Conservation (phyloP, 2,113 vertebrate species). For the Pelodiscus sinensis region DNA sequence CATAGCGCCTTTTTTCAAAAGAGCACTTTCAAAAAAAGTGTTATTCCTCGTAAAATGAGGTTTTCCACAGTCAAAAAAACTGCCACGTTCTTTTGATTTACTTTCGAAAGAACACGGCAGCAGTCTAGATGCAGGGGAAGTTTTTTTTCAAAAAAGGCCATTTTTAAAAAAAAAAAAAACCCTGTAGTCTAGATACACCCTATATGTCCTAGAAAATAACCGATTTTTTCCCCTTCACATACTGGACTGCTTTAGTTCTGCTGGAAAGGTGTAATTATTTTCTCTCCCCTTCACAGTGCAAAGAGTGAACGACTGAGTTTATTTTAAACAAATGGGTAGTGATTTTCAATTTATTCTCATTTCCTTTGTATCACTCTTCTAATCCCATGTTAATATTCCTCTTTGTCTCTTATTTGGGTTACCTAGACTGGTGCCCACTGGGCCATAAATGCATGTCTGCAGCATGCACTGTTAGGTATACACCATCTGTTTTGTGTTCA, state of each 20-base stretch:
- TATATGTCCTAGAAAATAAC: neutral
- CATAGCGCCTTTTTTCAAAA: too few relatives aligned
- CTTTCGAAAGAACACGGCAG: too few relatives aligned
- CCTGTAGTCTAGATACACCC: too few relatives aligned
- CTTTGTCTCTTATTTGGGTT: neutral
- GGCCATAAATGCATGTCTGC: neutral
- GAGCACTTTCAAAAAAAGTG: too few relatives aligned
- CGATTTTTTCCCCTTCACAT: neutral
- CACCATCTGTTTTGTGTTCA: accelerated
- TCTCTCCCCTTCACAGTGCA: too few relatives aligned
- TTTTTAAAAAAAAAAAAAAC: too few relatives aligned
- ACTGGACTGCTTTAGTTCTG: neutral
- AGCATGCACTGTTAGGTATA: accelerated
- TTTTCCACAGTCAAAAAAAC: too few relatives aligned
- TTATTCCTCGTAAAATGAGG: too few relatives aligned
- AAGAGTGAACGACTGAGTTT: neutral
- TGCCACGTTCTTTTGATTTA: too few relatives aligned
- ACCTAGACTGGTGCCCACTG: neutral
- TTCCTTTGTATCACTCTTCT: neutral
- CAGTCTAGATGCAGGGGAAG: too few relatives aligned
- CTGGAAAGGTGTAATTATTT: neutral
- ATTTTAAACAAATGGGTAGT: neutral
- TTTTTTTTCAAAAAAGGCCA: too few relatives aligned
- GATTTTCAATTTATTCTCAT: neutral
- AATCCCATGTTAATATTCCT: neutral